Conservation (phyloP, 2,113 vertebrate genomes). For the Datnioides undecimradiatus region DNA sequence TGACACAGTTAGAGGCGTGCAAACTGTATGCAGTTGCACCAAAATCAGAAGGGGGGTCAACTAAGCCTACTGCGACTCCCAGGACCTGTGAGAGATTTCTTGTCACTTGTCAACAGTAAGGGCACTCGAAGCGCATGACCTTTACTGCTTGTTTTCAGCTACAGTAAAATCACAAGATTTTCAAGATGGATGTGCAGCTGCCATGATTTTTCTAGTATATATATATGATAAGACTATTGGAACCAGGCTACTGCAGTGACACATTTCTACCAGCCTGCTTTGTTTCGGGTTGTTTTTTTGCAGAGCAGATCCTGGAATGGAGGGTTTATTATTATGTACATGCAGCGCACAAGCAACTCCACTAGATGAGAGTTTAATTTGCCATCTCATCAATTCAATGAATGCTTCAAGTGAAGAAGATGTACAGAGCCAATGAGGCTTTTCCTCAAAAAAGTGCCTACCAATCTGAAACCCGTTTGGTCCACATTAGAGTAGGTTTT, state of each 20-base stretch:
- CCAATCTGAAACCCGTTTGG: slow-evolving; percentile 69
- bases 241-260: slow-evolving; percentile 23
- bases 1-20: slow-evolving; percentile 54
- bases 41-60: slow-evolving; percentile 44
- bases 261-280: slow-evolving; percentile 29
- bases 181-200: slow-evolving; percentile 33
- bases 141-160: slow-evolving; percentile 32
- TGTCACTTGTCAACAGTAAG: slow-evolving; percentile 35
- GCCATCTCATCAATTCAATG: slow-evolving; percentile 7
- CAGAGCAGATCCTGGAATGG: slow-evolving; percentile 51
- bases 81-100: slow-evolving; percentile 46
- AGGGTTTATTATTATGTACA: slow-evolving; percentile 43
- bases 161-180: slow-evolving; percentile 40
- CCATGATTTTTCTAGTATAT: slow-evolving; percentile 26
- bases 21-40: slow-evolving; percentile 48
- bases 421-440: slow-evolving; percentile 1
- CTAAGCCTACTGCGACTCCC: slow-evolving; percentile 17
- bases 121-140: slow-evolving; percentile 23
- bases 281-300: slow-evolving; percentile 11
- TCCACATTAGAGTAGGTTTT: slow-evolving; percentile 67
- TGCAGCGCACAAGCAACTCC: slow-evolving; percentile 36
- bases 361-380: slow-evolving; percentile 14
- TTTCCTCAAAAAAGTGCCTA: slow-evolving; percentile 6
- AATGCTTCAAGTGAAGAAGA: slow-evolving; percentile 25
- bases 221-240: slow-evolving; percentile 31